Conservation (phyloP, 2,888 invertebrate species). For the Opisthograptis luteolata region DNA sequence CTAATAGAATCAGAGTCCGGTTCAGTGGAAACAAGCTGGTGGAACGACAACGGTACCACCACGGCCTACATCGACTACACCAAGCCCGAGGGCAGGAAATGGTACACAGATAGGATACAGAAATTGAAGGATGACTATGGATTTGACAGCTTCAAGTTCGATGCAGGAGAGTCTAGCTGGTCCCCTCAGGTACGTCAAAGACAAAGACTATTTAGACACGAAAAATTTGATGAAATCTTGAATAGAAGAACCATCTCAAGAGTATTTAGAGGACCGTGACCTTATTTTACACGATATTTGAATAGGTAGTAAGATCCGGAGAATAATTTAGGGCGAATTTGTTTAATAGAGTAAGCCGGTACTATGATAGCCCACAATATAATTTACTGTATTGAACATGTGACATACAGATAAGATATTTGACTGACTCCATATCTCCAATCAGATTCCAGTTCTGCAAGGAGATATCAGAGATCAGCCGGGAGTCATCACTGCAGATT, state of each 20-base stretch:
- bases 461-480: conserved; percentile 77
- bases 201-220: neutral
- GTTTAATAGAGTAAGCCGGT: too few relatives aligned
- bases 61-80: conserved; percentile 89
- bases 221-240: too few relatives aligned
- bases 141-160: conserved; percentile 91
- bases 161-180: conserved; percentile 90
- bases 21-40: conserved; percentile 80
- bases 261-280: too few relatives aligned
- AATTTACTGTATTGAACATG: too few relatives aligned
- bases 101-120: conserved; percentile 81
- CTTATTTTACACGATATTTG: too few relatives aligned
- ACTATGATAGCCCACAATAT: too few relatives aligned
- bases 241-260: too few relatives aligned
- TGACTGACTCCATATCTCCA: too few relatives aligned
- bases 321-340: too few relatives aligned
- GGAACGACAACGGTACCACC: conserved; percentile 77
- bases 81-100: conserved; percentile 85
- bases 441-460: conserved; percentile 68
- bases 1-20: conserved; percentile 76
- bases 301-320: too few relatives aligned
- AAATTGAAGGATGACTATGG: conserved; percentile 83
- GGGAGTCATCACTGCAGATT: conserved; percentile 81
- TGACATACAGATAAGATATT: too few relatives aligned
- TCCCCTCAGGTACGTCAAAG: conserved; percentile 77